Percentiles rank a stretch among this genome's conserved stretches.
phyloP scores from a whole-genome alignment of 2,888 invertebrate genomes.

The Calameuta idolon region DNA sequence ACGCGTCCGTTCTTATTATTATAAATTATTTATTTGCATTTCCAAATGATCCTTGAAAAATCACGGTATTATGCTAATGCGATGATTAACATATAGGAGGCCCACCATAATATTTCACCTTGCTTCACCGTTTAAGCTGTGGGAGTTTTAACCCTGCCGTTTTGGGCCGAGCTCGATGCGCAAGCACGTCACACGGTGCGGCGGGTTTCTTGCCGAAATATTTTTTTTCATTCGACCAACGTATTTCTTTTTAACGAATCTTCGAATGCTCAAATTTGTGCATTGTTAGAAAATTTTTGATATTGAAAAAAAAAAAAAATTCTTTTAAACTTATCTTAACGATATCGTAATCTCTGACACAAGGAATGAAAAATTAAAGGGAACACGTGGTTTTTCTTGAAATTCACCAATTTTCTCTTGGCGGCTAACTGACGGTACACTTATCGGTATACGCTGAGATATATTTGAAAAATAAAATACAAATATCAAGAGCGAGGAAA shows the following conservation, averaged over 20 bases:
- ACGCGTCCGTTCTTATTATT: conserved; percentile 59
- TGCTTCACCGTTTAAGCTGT: conserved; percentile 41
- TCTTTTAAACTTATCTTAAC: neutral
- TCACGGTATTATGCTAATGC: conserved; percentile 67
- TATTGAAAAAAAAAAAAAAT: too few species aligned
- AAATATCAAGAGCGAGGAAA: neutral
- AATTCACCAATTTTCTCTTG: neutral
- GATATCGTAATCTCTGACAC: neutral
- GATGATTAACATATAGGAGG: conserved; percentile 64
- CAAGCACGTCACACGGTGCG: neutral
- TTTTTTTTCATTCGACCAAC: neutral
- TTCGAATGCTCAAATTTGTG: neutral
- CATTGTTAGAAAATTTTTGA: too few species aligned
- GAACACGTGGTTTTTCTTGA: neutral
- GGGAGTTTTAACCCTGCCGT: conserved; percentile 29
- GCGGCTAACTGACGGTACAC: neutral
- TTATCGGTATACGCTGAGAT: neutral
- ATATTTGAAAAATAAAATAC: neutral
- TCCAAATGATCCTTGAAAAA: conserved; percentile 67
- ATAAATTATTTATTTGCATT: conserved; percentile 68
- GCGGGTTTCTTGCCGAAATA: neutral
- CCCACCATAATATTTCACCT: conserved; percentile 65
- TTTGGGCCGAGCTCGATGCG: neutral
- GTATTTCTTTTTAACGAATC: neutral
- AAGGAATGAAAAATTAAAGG: neutral